phyloP scores from a whole-genome alignment of 1,140 invertebrate species.

The Holotrichia oblita region DNA sequence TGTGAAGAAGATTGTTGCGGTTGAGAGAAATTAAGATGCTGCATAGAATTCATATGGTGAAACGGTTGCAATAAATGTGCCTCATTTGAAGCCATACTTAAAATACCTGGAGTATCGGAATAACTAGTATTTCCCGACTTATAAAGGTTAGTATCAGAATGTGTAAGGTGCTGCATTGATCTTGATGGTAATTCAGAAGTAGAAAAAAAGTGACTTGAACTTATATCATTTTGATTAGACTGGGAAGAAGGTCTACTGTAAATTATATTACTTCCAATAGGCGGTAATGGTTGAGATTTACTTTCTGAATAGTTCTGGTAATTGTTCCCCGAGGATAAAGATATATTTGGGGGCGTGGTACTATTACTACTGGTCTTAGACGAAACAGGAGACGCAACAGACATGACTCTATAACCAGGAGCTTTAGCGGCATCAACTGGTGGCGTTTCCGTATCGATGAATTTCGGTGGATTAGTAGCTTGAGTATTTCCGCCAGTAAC shows the following conservation, averaged over 20 bases:
- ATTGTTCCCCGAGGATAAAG: constrained; percentile 48
- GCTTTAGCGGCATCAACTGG: constrained; percentile 82
- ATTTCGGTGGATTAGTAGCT: constrained; percentile 61
- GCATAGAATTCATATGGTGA: constrained; percentile 56
- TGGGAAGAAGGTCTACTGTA: constrained; percentile 48
- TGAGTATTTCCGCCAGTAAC: constrained; percentile 70
- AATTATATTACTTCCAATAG: constrained; percentile 54
- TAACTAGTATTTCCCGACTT: constrained; percentile 50
- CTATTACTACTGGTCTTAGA: constrained; percentile 68
- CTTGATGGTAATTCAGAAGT: constrained; percentile 47
- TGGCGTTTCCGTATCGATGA: constrained; percentile 68
- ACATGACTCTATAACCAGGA: constrained; percentile 75
- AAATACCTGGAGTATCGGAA: constrained; percentile 59
- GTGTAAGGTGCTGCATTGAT: constrained; percentile 47
- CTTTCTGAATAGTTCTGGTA: constrained; percentile 49
- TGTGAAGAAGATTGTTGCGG: constrained; percentile 53
- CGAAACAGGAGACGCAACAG: constrained; percentile 77
- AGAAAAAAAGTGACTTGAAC: constrained; percentile 58
- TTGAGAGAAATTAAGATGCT: constrained; percentile 62
- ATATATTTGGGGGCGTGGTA: constrained; percentile 61
- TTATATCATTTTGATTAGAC: constrained; percentile 50
- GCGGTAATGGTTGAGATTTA: constrained; percentile 54
- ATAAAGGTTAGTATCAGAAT: constrained; percentile 54
- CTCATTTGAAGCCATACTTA: constrained; percentile 62
- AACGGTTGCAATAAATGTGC: constrained; percentile 51